Conservation (phyloP, 2,888 invertebrate genomes). For the Cheilosia urbana region DNA sequence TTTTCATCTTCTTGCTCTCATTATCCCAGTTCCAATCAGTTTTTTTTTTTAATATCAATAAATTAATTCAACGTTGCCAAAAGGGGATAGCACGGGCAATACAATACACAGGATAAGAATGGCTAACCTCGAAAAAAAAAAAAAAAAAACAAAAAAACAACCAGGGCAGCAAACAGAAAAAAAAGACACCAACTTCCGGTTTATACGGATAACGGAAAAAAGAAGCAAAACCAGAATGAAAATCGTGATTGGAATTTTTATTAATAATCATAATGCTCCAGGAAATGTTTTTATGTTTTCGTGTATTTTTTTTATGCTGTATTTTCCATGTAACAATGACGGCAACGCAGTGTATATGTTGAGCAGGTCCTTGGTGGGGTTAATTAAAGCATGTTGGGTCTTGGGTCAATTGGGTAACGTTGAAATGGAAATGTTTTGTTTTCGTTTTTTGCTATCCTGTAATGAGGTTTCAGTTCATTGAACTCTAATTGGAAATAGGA, state of each 20-base stretch:
- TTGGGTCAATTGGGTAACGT: conserved; percentile 10
- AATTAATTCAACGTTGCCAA: conserved; percentile 69
- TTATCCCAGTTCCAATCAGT: conserved; percentile 25
- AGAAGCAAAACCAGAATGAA: conserved; percentile 57
- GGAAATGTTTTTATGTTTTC: conserved; percentile 56
- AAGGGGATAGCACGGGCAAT: conserved; percentile 53
- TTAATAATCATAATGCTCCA: conserved; percentile 74
- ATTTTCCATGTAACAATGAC: conserved; percentile 43
- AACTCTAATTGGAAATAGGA: not conserved
- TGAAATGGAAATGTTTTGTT: not conserved
- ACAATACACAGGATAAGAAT: conserved; percentile 58
- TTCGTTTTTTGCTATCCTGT: not conserved
- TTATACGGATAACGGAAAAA: conserved; percentile 21
- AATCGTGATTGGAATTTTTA: conserved; percentile 76
- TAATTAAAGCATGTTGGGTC: conserved; percentile 57
- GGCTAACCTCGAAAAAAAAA: not conserved
- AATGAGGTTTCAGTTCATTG: not conserved
- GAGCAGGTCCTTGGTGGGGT: conserved; percentile 41
- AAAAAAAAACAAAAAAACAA: conserved; percentile 1
- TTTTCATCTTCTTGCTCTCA: conserved; percentile 3
- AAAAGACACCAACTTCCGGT: conserved; percentile 49
- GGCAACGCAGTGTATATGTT: not conserved
- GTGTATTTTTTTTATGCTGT: not conserved
- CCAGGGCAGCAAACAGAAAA: conserved; percentile 42
- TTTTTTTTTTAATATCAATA: conserved; percentile 67